Evolutionary conservation across 1,140 invertebrate species (phyloP).

Genomic region (Bombus breviceps): DNA sequence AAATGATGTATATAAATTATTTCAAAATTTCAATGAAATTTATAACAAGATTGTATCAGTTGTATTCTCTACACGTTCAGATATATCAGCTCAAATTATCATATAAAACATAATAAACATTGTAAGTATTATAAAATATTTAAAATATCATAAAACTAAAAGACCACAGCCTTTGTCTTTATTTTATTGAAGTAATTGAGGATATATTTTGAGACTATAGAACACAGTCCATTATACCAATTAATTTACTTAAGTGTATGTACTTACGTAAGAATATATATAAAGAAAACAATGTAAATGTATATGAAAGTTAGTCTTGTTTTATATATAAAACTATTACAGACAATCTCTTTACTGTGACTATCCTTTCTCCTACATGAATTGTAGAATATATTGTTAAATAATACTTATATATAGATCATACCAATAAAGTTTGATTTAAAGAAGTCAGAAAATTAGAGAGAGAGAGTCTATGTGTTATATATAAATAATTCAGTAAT

Average conservation of each 20-base stretch:
- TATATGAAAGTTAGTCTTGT: conserved; percentile 27
- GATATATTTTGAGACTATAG: conserved; percentile 43
- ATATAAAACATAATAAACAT: not conserved
- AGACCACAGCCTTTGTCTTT: conserved; percentile 18
- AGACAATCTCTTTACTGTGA: conserved; percentile 4
- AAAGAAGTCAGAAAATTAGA: not conserved
- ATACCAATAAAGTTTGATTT: not conserved
- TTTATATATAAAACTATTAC: conserved; percentile 24
- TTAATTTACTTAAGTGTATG: conserved; percentile 61
- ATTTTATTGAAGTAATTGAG: conserved; percentile 39
- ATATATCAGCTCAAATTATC: conserved; percentile 32
- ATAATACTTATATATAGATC: not conserved
- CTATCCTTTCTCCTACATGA: conserved; percentile 8
- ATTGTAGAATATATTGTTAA: not conserved
- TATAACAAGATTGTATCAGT: not conserved
- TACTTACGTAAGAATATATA: conserved; percentile 53
- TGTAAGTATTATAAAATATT: conserved; percentile 16
- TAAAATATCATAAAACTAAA: conserved; percentile 32
- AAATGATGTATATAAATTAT: conserved; percentile 12
- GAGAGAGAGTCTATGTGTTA: not conserved
- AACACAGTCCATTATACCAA: conserved; percentile 24
- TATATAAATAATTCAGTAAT: conserved; percentile 27
- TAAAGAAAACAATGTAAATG: conserved; percentile 36
- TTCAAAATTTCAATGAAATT: not conserved
- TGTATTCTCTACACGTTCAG: conserved; percentile 46